Evolutionary conservation across 2,888 invertebrate species (phyloP).

Genomic region (Acronicta leporina): DNA sequence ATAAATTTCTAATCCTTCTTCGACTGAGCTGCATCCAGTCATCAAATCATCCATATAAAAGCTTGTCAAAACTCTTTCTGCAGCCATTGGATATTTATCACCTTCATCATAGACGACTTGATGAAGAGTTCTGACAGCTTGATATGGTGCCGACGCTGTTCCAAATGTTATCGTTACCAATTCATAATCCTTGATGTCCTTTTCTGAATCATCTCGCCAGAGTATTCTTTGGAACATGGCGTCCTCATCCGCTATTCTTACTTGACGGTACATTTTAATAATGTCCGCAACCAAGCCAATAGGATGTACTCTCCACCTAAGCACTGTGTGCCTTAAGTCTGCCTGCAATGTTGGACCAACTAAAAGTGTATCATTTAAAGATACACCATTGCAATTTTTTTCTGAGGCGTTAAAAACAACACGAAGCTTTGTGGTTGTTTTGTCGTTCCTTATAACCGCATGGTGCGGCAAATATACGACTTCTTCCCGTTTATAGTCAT

Average conservation of each 20-base stretch:
- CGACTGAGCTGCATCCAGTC: neutral
- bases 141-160: constrained; percentile 1
- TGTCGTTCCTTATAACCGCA: constrained; percentile 51
- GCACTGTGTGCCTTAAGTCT: constrained; percentile 10
- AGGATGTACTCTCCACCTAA: constrained; percentile 2
- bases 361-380: constrained; percentile 10
- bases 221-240: constrained; percentile 10
- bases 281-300: constrained; percentile 17
- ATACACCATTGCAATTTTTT: constrained; percentile 6
- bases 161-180: constrained; percentile 3
- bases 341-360: constrained; percentile 12
- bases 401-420: constrained; percentile 15
- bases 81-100: too few species aligned
- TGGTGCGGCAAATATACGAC: constrained; percentile 58
- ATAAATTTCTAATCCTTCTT: constrained; percentile 18
- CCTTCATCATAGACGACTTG: too few species aligned
- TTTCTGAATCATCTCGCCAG: constrained; percentile 8
- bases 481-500: constrained; percentile 1
- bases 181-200: neutral
- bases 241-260: constrained; percentile 9
- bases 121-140: too few species aligned
- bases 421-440: constrained; percentile 10
- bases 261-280: constrained; percentile 21
- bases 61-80: too few species aligned
- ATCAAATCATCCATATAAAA: too few species aligned